These are phyloP conservation scores for Orchestes rusci DNA, from an alignment of 2,888 invertebrate genomes.

Conservation along the genomic window DNA sequence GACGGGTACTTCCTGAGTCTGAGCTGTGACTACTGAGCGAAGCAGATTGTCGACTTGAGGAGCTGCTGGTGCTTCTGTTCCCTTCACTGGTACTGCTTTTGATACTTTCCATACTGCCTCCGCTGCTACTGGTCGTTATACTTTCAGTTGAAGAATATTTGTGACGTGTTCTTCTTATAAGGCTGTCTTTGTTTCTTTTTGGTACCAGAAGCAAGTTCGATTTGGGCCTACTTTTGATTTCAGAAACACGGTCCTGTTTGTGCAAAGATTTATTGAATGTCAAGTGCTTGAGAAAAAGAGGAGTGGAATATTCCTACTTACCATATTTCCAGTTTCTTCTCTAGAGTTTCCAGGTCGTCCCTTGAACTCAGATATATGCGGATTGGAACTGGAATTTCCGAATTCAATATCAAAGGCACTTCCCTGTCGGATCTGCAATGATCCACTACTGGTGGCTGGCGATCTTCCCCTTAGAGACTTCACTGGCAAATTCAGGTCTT, in stretches of 20 bases:
- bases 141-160: conserved; percentile 77
- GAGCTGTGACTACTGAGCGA: conserved; percentile 82
- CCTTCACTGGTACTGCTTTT: conserved; percentile 84
- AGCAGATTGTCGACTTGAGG: conserved; percentile 75
- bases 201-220: conserved; percentile 36
- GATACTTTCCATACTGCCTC: conserved; percentile 81
- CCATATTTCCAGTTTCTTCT: conserved; percentile 43
- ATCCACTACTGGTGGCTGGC: conserved; percentile 55
- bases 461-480: conserved; percentile 59
- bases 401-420: conserved; percentile 40
- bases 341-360: conserved; percentile 47
- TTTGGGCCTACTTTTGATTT: conserved; percentile 57
- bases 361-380: conserved; percentile 53
- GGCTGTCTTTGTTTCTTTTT: conserved; percentile 40
- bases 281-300: too few relatives aligned
- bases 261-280: too few relatives aligned
- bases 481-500: conserved; percentile 66
- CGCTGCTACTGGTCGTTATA: conserved; percentile 81
- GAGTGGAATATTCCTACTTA: too few relatives aligned
- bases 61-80: conserved; percentile 77
- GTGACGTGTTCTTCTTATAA: conserved; percentile 55
- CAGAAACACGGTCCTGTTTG: conserved; percentile 30
- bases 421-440: conserved; percentile 37
- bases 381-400: conserved; percentile 28
- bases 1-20: conserved; percentile 56